phyloP scores from a whole-genome alignment of 2,888 invertebrate species.

The Lasioglossum lativentre region DNA sequence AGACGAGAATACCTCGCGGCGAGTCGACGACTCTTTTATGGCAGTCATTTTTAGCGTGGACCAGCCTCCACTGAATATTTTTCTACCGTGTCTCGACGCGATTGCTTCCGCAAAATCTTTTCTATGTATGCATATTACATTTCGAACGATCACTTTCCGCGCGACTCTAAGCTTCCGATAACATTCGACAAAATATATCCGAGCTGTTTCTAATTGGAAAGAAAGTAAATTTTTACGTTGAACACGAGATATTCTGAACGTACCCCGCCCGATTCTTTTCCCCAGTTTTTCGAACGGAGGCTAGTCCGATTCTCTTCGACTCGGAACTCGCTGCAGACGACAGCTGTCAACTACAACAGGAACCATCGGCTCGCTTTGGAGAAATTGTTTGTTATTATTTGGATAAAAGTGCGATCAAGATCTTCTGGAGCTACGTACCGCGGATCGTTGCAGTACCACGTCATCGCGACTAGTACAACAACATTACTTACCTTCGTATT shows the following conservation, averaged over 20 bases:
- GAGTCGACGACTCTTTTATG: constrained; percentile 77
- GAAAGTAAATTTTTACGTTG: constrained; percentile 12
- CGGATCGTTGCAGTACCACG: background rate
- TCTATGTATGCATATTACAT: too few relatives aligned
- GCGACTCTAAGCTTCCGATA: background rate
- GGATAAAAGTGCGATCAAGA: constrained; percentile 66
- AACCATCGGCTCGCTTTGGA: constrained; percentile 77
- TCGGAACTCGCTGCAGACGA: constrained; percentile 88
- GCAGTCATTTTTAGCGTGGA: constrained; percentile 61
- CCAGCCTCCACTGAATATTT: constrained; percentile 67
- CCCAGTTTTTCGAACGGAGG: constrained; percentile 63
- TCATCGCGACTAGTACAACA: background rate
- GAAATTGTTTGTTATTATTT: constrained; percentile 66
- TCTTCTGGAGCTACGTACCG: constrained; percentile 65
- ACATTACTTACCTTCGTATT: constrained; percentile 49
- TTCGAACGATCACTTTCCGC: background rate
- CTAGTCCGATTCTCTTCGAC: constrained; percentile 74
- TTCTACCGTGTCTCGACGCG: background rate
- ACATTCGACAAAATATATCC: background rate
- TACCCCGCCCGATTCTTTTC: constrained; percentile 29
- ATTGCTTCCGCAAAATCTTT: background rate
- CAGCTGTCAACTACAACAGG: constrained; percentile 85
- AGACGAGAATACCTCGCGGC: constrained; percentile 72
- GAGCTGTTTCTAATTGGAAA: background rate
- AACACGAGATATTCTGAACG: constrained; percentile 30